phyloP scores from a whole-genome alignment of 2,113 vertebrate genomes.

The human region DNA sequence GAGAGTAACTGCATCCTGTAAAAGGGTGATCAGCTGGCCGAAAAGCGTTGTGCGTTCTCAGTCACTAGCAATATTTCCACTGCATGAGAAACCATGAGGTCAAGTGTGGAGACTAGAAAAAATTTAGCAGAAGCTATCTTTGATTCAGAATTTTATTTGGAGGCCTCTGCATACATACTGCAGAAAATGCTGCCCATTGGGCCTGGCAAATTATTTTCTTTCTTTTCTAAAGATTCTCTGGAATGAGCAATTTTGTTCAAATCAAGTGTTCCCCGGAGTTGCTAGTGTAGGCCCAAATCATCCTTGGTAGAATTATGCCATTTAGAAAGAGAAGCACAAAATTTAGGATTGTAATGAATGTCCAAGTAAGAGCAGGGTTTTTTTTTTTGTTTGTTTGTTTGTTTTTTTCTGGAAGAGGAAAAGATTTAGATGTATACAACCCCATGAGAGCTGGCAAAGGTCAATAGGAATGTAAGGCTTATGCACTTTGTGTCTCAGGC shows the following conservation, averaged over 20 bases:
- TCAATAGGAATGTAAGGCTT: neutral
- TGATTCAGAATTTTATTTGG: neutral
- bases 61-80: neutral
- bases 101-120: neutral
- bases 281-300: neutral
- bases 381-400: neutral
- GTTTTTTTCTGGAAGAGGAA: neutral
- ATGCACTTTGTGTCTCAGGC: accelerated
- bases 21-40: neutral
- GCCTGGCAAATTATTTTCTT: neutral
- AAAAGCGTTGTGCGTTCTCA: neutral
- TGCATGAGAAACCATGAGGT: neutral
- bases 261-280: neutral
- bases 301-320: neutral
- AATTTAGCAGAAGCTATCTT: neutral
- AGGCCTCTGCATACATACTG: neutral
- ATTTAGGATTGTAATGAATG: neutral
- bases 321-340: neutral
- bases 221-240: neutral
- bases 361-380: neutral
- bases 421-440: neutral
- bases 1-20: neutral
- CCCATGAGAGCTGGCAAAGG: neutral
- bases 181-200: neutral
- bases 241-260: neutral